A percentile compares a stretch with the other conserved stretches of the same genome.
phyloP scores from a whole-genome alignment of 2,113 vertebrate genomes.

The Podarcis cretensis region DNA sequence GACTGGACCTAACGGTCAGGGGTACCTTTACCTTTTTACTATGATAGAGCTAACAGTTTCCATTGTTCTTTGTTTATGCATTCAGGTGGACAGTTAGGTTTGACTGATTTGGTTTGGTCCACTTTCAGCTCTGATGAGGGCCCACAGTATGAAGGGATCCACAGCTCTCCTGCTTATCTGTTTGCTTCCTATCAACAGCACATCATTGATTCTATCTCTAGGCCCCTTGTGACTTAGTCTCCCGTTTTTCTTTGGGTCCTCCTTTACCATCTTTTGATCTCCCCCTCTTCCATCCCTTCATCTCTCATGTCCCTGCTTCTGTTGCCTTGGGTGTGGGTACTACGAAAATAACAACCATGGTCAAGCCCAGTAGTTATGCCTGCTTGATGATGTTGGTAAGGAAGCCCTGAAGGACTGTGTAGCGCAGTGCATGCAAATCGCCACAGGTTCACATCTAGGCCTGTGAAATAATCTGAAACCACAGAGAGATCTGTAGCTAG shows the following conservation, averaged over 20 bases:
- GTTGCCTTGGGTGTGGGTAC: background rate
- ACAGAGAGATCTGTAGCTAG: background rate
- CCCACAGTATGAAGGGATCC: too few species aligned
- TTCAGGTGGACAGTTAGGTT: too few species aligned
- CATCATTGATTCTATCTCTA: background rate
- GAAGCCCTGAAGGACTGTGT: background rate
- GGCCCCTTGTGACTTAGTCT: background rate
- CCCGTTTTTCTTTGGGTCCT: background rate
- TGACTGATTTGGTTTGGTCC: too few species aligned
- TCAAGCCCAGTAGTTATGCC: accelerated
- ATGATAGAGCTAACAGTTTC: too few species aligned
- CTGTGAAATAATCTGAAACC: background rate
- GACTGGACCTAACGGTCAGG: too few species aligned
- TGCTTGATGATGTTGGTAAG: background rate
- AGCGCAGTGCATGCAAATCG: background rate
- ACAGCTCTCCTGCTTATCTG: too few species aligned
- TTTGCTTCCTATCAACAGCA: background rate
- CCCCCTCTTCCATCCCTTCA: background rate
- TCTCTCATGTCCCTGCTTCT: background rate
- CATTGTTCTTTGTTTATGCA: too few species aligned
- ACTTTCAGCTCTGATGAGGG: too few species aligned
- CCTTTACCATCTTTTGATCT: background rate
- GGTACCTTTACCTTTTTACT: too few species aligned
- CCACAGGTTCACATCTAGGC: background rate
- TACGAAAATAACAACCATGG: background rate